A percentile compares a stretch with the other conserved stretches of the same genome.
phyloP scores from a whole-genome alignment of 2,888 invertebrate genomes.

The Lomographa bimaculata region DNA sequence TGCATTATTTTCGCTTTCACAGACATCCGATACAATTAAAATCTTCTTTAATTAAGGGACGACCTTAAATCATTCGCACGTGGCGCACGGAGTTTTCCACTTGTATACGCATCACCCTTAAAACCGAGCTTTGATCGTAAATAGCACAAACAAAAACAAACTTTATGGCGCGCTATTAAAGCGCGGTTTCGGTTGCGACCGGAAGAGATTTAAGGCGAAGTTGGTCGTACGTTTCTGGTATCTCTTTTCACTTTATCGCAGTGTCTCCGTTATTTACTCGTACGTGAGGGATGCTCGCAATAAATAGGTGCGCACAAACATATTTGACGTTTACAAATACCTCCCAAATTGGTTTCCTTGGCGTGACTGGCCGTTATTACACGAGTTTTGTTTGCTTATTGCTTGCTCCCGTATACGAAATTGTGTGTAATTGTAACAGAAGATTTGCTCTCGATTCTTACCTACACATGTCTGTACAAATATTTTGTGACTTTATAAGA shows the following conservation, averaged over 20 bases:
- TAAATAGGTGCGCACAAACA: slow-evolving; percentile 81
- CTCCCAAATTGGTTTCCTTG: slow-evolving; percentile 78
- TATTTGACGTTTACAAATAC: slow-evolving; percentile 82
- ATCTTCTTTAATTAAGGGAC: slow-evolving; percentile 85
- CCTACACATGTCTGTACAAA: too few relatives aligned
- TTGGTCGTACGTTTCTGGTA: slow-evolving; percentile 60
- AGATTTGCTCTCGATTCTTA: slow-evolving; percentile 41
- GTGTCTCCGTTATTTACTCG: slow-evolving; percentile 81
- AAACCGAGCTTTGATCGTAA: slow-evolving; percentile 46
- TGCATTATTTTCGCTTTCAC: slow-evolving; percentile 84
- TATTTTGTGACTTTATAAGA: too few relatives aligned
- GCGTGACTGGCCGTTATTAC: slow-evolving; percentile 76
- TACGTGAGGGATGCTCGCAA: slow-evolving; percentile 81
- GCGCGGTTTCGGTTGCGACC: slow-evolving; percentile 45
- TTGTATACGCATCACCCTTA: slow-evolving; percentile 69
- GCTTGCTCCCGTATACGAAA: slow-evolving; percentile 48
- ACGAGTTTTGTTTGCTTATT: slow-evolving; percentile 71
- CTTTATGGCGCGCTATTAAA: slow-evolving; percentile 49
- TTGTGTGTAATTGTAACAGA: slow-evolving; percentile 41
- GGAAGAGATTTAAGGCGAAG: slow-evolving; percentile 59
- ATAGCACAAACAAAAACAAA: slow-evolving; percentile 49
- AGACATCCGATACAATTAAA: slow-evolving; percentile 84
- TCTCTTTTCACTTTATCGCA: slow-evolving; percentile 82
- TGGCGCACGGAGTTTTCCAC: slow-evolving; percentile 83
- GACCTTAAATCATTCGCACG: slow-evolving; percentile 83